Percentiles rank a stretch among this genome's conserved stretches.
These are phyloP conservation scores for Galleria mellonella DNA, from an alignment of 1,140 invertebrate species.

Conservation along the genomic window DNA sequence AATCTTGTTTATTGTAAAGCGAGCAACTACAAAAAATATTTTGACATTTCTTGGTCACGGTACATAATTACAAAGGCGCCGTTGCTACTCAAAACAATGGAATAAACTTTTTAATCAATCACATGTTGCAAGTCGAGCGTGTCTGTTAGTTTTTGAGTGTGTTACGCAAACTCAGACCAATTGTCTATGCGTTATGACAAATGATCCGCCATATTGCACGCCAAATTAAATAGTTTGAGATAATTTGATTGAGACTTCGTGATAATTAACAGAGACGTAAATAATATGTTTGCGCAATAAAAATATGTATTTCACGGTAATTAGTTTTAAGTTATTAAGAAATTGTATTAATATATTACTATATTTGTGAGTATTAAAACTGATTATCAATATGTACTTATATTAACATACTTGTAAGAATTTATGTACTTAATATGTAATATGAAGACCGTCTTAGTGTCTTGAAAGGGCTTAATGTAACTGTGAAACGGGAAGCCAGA, in stretches of 20 bases:
- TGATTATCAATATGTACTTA: too few species aligned
- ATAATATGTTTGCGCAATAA: too few species aligned
- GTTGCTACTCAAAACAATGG: constrained; percentile 41
- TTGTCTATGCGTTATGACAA: neutral
- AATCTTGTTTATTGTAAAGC: too few species aligned
- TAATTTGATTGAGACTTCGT: neutral
- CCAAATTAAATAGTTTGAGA: constrained; percentile 2
- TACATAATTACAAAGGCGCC: constrained; percentile 26
- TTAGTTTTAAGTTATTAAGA: neutral
- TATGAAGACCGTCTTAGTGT: too few species aligned
- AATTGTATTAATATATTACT: too few species aligned
- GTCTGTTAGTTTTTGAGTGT: constrained; percentile 24
- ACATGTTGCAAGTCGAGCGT: constrained; percentile 25
- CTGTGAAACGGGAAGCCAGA: too few species aligned
- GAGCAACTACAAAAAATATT: neutral
- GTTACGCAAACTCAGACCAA: constrained; percentile 10
- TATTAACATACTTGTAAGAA: too few species aligned
- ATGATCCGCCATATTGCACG: constrained; percentile 3
- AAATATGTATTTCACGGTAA: too few species aligned
- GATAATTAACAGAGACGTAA: constrained; percentile 1
- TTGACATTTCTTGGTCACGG: constrained; percentile 3
- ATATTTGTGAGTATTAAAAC: too few species aligned
- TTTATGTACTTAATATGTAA: too few species aligned
- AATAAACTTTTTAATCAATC: constrained; percentile 57
- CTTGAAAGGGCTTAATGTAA: too few species aligned